Percentiles rank a stretch among this genome's conserved stretches.
Conservation (phyloP, 1,140 invertebrate genomes). For the Lycorma delicatula region DNA sequence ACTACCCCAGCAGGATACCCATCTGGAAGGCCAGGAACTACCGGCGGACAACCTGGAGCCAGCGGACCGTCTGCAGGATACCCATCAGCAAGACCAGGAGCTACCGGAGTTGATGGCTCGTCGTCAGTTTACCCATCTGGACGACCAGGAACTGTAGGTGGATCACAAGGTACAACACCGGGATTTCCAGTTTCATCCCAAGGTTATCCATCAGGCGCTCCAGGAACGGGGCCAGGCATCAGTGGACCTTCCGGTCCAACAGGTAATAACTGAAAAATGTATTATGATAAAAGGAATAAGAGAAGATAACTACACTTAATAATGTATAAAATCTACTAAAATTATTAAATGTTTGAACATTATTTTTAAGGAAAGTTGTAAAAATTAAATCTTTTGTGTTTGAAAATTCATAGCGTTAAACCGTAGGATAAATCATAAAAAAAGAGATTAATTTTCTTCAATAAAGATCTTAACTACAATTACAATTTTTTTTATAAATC, state of each 20-base stretch:
- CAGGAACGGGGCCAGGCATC: constrained; percentile 15
- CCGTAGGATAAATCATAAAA: too few species aligned
- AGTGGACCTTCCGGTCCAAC: constrained; percentile 11
- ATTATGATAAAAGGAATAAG: too few species aligned
- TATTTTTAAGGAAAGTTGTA: too few species aligned
- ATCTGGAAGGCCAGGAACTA: constrained; percentile 19
- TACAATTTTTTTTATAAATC: too few species aligned
- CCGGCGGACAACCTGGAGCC: constrained; percentile 23
- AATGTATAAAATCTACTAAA: too few species aligned
- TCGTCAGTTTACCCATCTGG: constrained; percentile 17
- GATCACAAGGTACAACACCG: constrained; percentile 27
- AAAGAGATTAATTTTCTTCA: too few species aligned
- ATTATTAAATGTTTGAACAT: too few species aligned
- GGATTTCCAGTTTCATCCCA: constrained; percentile 11
- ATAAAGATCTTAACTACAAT: too few species aligned
- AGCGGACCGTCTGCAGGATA: constrained; percentile 26
- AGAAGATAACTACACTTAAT: too few species aligned
- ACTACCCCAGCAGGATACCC: background rate
- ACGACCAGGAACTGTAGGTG: constrained; percentile 9
- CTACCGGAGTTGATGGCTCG: constrained; percentile 23
- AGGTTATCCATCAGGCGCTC: constrained; percentile 17
- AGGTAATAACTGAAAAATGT: background rate
- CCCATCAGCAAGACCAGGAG: constrained; percentile 22
- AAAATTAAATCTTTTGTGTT: too few species aligned
- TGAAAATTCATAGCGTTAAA: too few species aligned